A percentile compares a stretch with the other conserved stretches of the same genome.
phyloP scores from a whole-genome alignment of 2,797 vertebrate species.

The Pseudomugil gertrudae region DNA sequence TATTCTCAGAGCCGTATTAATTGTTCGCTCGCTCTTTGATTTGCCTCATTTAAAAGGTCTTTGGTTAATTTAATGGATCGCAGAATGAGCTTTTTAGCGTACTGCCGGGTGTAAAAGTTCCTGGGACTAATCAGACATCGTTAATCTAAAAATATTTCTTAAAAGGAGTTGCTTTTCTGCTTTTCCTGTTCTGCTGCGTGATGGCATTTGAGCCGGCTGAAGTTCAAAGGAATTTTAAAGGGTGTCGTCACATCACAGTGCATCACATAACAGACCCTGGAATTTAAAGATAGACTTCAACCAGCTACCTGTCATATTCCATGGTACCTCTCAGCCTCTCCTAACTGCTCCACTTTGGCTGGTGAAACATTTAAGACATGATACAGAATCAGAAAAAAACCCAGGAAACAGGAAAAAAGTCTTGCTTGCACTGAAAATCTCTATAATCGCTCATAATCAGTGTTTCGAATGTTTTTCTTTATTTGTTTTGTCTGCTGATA shows the following conservation, averaged over 20 bases:
- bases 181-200: constrained; percentile 19
- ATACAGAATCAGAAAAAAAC: background rate
- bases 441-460: no score
- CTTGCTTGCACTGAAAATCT: no score
- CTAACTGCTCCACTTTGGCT: constrained; percentile 3
- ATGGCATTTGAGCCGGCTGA: constrained; percentile 18
- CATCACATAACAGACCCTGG: constrained; percentile 15
- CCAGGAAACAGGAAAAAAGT: no score
- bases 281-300: constrained; percentile 18
- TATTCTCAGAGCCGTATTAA: constrained; percentile 77
- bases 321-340: constrained; percentile 22
- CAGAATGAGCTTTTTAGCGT: constrained; percentile 74
- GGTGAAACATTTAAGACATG: background rate
- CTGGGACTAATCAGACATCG: constrained; percentile 61
- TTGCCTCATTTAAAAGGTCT: constrained; percentile 80
- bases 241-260: background rate
- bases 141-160: constrained; percentile 69
- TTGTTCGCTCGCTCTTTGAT: constrained; percentile 72
- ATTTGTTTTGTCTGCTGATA: no score
- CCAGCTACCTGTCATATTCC: constrained; percentile 16
- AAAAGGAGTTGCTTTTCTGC: constrained; percentile 42
- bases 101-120: constrained; percentile 56
- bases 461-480: no score
- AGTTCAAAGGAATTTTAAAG: constrained; percentile 31
- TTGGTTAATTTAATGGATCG: constrained; percentile 81